Evolutionary conservation across 2,113 vertebrate species (phyloP).

Genomic region (Amphiprion percula): DNA sequence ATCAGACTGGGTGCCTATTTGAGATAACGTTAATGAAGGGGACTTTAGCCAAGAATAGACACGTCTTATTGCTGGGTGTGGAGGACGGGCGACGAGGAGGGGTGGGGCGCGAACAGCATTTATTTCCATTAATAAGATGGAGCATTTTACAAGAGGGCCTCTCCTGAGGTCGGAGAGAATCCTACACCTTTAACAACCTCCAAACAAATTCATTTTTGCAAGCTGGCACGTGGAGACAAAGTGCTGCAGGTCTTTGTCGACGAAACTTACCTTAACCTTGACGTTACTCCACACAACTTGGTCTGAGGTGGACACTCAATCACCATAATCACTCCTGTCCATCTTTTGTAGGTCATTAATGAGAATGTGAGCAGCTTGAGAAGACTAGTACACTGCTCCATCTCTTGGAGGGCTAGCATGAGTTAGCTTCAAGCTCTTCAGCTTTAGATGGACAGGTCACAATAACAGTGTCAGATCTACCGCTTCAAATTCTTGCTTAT

Average conservation of each 20-base stretch:
- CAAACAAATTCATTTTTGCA: slow-evolving; percentile 28
- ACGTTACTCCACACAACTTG: slow-evolving; percentile 20
- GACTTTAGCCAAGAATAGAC: slow-evolving; percentile 79
- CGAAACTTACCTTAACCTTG: slow-evolving; percentile 61
- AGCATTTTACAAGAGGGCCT: slow-evolving; percentile 64
- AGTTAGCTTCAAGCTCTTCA: neutral
- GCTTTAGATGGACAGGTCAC: neutral
- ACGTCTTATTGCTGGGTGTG: slow-evolving; percentile 63
- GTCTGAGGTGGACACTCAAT: slow-evolving; percentile 55
- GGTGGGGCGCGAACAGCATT: slow-evolving; percentile 63
- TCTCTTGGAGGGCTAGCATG: neutral
- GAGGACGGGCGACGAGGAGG: neutral
- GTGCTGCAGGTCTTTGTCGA: neutral
- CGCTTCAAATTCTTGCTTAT: too few relatives aligned
- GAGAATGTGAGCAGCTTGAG: slow-evolving; percentile 45
- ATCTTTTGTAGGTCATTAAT: slow-evolving; percentile 57
- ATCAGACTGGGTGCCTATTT: slow-evolving; percentile 78
- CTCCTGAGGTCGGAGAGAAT: slow-evolving; percentile 60
- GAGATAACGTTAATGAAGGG: slow-evolving; percentile 86
- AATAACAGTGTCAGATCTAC: too few relatives aligned
- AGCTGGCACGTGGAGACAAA: neutral
- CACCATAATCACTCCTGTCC: slow-evolving; percentile 66
- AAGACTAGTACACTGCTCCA: slow-evolving; percentile 19
- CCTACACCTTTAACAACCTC: slow-evolving; percentile 60
- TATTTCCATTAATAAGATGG: slow-evolving; percentile 79